Percentiles rank a stretch among this genome's conserved stretches.
Evolutionary conservation across 1,140 invertebrate species (phyloP).

Genomic region (Bombus breviceps): DNA sequence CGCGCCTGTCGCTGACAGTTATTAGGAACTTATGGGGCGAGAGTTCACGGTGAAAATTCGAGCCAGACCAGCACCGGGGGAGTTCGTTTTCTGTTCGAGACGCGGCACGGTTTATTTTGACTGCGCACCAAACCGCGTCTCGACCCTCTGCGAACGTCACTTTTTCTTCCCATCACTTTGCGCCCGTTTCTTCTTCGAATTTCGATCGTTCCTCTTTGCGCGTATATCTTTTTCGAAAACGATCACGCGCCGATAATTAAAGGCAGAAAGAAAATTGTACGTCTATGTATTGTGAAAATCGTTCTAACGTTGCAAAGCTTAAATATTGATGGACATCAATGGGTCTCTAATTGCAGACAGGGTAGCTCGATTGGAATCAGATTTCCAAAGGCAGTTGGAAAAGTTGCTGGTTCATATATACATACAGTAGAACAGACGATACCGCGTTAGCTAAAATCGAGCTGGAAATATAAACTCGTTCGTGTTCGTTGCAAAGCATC

Average conservation of each 20-base stretch:
- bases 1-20: constrained; percentile 64
- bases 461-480: constrained; percentile 3
- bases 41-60: constrained; percentile 53
- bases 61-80: not conserved
- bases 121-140: not conserved
- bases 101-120: constrained; percentile 32
- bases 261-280: not conserved
- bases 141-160: not conserved
- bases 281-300: not conserved
- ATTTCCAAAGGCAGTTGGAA: not conserved
- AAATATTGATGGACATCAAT: not conserved
- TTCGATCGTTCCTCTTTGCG: too few species aligned
- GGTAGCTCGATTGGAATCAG: not conserved
- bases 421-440: too few species aligned
- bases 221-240: not conserved
- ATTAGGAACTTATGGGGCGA: constrained; percentile 63
- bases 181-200: not conserved
- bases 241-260: not conserved
- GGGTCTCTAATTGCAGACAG: not conserved
- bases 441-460: not conserved
- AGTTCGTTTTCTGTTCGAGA: constrained; percentile 37
- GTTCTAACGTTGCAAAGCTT: not conserved
- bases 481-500: not conserved
- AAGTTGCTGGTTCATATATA: not conserved
- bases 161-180: not conserved